These are phyloP conservation scores for Megastigmus dorsalis DNA, from an alignment of 2,888 invertebrate genomes.

Conservation along the genomic window DNA sequence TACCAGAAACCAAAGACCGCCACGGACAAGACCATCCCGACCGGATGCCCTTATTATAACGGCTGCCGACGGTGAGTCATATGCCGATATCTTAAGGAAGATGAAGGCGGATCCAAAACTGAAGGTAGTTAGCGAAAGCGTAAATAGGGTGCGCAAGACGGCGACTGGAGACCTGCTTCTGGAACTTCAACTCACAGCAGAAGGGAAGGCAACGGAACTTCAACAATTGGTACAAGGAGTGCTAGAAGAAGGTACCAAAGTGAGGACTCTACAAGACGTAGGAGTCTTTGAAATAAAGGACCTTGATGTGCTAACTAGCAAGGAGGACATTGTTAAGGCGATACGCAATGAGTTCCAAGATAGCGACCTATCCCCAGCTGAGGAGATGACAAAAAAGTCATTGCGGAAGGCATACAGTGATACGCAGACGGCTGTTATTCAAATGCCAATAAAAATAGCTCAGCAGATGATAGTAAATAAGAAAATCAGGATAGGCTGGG, in stretches of 20 bases:
- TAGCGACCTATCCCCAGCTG: neutral
- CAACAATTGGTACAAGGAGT: neutral
- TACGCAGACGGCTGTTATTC: neutral
- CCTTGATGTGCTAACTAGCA: neutral
- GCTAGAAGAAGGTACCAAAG: neutral
- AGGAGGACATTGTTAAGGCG: neutral
- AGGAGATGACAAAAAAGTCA: neutral
- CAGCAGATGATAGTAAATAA: too few species aligned
- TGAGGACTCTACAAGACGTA: neutral
- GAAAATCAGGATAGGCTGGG: too few species aligned
- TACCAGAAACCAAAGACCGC: neutral
- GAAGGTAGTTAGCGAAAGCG: conserved; percentile 3
- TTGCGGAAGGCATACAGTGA: neutral
- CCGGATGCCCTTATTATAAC: neutral
- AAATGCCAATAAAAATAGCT: too few species aligned
- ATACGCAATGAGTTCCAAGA: neutral
- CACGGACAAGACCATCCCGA: too few species aligned
- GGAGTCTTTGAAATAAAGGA: neutral
- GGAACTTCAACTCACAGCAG: conserved; percentile 6
- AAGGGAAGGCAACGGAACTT: neutral
- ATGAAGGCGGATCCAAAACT: conserved; percentile 4
- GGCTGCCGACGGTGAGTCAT: neutral
- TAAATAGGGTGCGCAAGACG: conserved; percentile 13
- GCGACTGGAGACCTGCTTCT: conserved; percentile 23
- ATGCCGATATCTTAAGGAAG: conserved; percentile 7